These are phyloP conservation scores for Megaceryle maxima DNA, from an alignment of 2,113 vertebrate genomes.

Conservation along the genomic window DNA sequence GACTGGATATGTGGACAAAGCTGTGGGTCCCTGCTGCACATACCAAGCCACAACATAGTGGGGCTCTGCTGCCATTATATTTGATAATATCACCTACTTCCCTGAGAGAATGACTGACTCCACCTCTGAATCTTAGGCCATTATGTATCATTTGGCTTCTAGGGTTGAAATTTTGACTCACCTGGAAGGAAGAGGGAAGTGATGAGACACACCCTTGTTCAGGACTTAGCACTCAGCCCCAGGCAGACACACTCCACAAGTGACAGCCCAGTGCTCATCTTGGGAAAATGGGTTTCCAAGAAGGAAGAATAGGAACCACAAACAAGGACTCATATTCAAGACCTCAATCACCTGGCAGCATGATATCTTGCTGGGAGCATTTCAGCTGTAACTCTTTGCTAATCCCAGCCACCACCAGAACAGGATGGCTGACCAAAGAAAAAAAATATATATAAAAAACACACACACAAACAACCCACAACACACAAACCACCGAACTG, in stretches of 20 bases:
- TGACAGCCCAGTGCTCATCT: not conserved
- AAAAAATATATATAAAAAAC: not conserved
- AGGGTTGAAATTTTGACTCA: not conserved
- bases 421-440: not conserved
- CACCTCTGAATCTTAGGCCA: not conserved
- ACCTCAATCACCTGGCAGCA: not conserved
- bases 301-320: not conserved
- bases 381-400: not conserved
- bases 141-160: not conserved
- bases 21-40: not conserved
- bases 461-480: not conserved
- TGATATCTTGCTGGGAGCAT: not conserved
- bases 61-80: not conserved
- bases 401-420: not conserved
- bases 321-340: not conserved
- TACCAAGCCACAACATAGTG: rapidly evolving
- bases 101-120: not conserved
- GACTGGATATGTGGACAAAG: not conserved
- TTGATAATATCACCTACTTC: not conserved
- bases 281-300: not conserved
- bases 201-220: not conserved
- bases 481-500: not conserved
- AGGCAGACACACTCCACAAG: not conserved
- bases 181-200: not conserved
- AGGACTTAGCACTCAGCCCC: not conserved